These are phyloP conservation scores for Pangasianodon hypophthalmus DNA, from an alignment of 2,113 vertebrate species.

Conservation along the genomic window DNA sequence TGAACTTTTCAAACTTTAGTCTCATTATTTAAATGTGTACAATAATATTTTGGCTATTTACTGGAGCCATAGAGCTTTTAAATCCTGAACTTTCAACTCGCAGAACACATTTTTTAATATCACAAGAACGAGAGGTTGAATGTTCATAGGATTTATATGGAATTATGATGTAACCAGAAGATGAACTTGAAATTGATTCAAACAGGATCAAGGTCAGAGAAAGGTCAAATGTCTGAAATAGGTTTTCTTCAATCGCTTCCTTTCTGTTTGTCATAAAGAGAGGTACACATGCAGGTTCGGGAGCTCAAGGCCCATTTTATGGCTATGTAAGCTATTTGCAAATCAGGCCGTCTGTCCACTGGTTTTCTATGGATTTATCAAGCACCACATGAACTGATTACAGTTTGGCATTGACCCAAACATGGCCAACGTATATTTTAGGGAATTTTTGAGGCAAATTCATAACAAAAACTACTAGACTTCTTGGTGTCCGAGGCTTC, in stretches of 20 bases:
- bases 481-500: neutral
- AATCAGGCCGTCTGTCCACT: neutral
- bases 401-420: neutral
- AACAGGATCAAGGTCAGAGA: neutral
- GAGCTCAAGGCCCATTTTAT: neutral
- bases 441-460: neutral
- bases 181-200: neutral
- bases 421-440: neutral
- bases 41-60: neutral
- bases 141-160: neutral
- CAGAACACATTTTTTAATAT: neutral
- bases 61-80: neutral
- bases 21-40: no score
- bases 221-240: neutral
- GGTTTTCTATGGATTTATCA: neutral
- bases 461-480: neutral
- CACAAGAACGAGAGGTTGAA: neutral
- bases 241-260: neutral
- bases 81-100: neutral
- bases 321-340: neutral
- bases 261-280: neutral
- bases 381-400: neutral
- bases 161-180: neutral
- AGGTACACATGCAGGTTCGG: neutral
- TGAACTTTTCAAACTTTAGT: neutral